Conservation (phyloP, 2,113 vertebrate species). For the Pygoscelis antarcticus region DNA sequence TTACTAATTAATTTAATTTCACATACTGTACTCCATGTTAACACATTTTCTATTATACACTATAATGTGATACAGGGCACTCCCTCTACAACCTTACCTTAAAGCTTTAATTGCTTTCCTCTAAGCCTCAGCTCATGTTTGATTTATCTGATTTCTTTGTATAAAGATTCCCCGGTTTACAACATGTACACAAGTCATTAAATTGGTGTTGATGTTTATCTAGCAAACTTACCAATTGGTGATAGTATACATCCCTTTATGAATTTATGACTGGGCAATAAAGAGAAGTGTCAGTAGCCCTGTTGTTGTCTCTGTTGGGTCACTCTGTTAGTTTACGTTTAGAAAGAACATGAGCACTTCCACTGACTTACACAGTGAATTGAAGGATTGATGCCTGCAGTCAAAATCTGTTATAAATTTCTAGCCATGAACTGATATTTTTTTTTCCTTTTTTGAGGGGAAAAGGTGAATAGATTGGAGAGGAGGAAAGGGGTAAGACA, state of each 20-base stretch:
- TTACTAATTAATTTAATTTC: conserved; percentile 80
- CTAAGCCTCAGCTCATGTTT: conserved; percentile 72
- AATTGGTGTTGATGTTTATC: conserved; percentile 84
- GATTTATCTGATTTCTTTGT: conserved; percentile 80
- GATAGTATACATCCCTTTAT: conserved; percentile 74
- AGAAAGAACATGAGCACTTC: conserved; percentile 14
- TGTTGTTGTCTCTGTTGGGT: conserved; percentile 57
- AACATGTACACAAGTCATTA: conserved; percentile 83
- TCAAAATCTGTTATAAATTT: conserved; percentile 40
- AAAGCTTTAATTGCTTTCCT: conserved; percentile 75
- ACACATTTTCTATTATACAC: conserved; percentile 74
- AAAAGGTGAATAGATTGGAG: conserved; percentile 21
- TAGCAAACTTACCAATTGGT: conserved; percentile 78
- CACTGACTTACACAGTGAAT: conserved; percentile 1
- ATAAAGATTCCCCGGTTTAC: conserved; percentile 82
- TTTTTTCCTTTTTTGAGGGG: neutral
- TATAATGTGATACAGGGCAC: conserved; percentile 50
- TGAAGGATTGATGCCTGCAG: neutral
- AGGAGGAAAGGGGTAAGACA: neutral
- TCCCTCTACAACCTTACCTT: conserved; percentile 68
- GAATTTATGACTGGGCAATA: conserved; percentile 85
- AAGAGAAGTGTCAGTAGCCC: conserved; percentile 76
- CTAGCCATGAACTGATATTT: neutral
- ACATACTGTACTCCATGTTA: conserved; percentile 62
- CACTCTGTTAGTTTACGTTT: conserved; percentile 58